Evolutionary conservation across 2,113 vertebrate genomes (phyloP).

Genomic region (Scortum barcoo): DNA sequence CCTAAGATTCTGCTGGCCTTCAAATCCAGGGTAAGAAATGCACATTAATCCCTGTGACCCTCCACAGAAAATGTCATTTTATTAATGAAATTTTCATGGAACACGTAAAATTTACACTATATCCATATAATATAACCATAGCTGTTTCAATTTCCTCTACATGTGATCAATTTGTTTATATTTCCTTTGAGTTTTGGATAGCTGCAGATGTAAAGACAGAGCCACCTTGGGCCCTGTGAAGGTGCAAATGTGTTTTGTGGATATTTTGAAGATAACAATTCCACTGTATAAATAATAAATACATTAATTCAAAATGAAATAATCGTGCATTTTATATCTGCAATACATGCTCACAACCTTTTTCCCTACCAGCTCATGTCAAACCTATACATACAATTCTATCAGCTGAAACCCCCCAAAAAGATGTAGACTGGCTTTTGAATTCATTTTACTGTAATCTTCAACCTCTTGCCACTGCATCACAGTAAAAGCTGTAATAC

Average conservation of each 20-base stretch:
- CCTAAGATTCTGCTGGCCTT: conserved; percentile 95
- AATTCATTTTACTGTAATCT: neutral
- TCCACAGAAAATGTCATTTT: neutral
- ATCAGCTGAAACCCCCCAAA: neutral
- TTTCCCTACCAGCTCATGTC: neutral
- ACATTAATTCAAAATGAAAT: neutral
- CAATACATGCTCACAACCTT: neutral
- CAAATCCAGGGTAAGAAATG: conserved; percentile 92
- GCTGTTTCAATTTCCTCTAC: neutral
- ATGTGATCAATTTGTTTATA: neutral
- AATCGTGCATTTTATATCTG: neutral
- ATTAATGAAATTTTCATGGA: neutral
- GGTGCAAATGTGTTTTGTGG: no score
- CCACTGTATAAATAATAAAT: neutral
- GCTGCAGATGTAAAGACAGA: neutral
- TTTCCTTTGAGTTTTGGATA: neutral
- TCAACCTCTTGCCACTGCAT: neutral
- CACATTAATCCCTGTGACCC: no score
- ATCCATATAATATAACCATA: neutral
- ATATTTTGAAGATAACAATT: neutral
- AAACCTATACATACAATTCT: neutral
- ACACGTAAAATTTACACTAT: neutral
- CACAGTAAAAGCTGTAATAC: neutral
- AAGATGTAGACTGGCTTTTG: neutral
- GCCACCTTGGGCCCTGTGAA: neutral